Percentiles rank a stretch among this genome's conserved stretches.
phyloP scores from a whole-genome alignment of 2,888 invertebrate species.

The Nomada fabriciana region DNA sequence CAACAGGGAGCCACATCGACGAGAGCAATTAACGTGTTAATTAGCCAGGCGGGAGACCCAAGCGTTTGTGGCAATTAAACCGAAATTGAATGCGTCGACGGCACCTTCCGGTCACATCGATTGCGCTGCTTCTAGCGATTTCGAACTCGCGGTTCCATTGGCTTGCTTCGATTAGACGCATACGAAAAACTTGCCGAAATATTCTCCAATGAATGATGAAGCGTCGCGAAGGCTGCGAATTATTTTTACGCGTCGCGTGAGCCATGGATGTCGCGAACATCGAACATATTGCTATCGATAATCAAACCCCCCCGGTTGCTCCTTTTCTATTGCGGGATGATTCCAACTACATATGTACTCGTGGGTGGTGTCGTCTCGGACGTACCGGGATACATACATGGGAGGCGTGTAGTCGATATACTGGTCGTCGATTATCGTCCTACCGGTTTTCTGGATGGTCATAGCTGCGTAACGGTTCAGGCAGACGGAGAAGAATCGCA shows the following conservation, averaged over 20 bases:
- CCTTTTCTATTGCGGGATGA: not conserved
- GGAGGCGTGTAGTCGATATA: constrained; percentile 35
- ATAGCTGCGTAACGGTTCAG: constrained; percentile 69
- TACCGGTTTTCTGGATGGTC: constrained; percentile 69
- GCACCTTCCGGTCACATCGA: constrained; percentile 67
- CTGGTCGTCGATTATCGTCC: constrained; percentile 58
- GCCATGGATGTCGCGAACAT: not conserved
- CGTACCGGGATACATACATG: not conserved
- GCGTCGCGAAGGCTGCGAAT: not conserved
- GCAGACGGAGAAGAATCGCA: constrained; percentile 40
- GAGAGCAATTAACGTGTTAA: constrained; percentile 77
- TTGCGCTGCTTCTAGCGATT: constrained; percentile 10
- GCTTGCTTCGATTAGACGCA: not conserved
- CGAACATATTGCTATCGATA: constrained; percentile 27
- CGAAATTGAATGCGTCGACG: constrained; percentile 73
- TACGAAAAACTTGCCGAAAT: not conserved
- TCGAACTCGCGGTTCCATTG: not conserved
- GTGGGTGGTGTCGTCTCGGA: constrained; percentile 30
- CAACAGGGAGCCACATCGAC: constrained; percentile 25
- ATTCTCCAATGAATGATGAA: too few relatives aligned
- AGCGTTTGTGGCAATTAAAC: constrained; percentile 73
- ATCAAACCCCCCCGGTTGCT: not conserved
- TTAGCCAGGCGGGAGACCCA: constrained; percentile 65
- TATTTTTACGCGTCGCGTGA: not conserved
- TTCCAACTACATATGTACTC: not conserved